Base-by-base conservation (phyloP, 2,797 vertebrate genomes). In the Perodicticus potto region DNA sequence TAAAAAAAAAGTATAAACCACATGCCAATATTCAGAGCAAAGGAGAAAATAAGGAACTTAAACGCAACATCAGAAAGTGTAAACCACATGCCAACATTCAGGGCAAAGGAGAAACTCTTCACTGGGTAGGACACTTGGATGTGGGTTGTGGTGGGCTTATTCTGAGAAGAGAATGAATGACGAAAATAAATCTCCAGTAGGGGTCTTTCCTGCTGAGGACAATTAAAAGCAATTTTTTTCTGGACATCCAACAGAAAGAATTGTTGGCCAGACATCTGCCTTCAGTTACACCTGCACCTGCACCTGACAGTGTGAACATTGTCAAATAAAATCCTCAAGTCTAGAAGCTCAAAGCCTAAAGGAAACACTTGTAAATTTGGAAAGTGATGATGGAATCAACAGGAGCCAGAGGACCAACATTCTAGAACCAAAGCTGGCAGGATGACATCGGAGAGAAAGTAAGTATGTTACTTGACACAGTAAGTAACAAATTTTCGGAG, bases 361-460 rank as follows among this genome's bases (percentile, higher is more conserved):
- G 40, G n/a, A 84, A 96, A 67, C 34, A 53, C 34, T 89, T 84
- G 29, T 25, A 94, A 93, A 86, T 55, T 67, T 40, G 91, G 57
- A 49, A 89, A 91, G 19, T 5, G 4, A 19, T 14, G 7, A 82
- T 61, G 17, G 20, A 69, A 19, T 86, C 74, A n/a, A 49, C 19
- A 73, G 59, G 4, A 23, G 74, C 23, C 83, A 86, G 45, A 65
- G 67, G 34, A 27, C 83, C 49, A 69, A 49, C 86, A 82, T 84
- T 85, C 40, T 16, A 94, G 27, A 96, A 73, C 23, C 65, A 83
- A 86, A 13, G 32, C 12, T 92, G 40, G 1, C 67, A 72, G 53
- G 23, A 43, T 45, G 25, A 23, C 55, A 29, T 72, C 61, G 45
- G 76, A 84, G 20, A 87, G 61, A 69, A 86, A 63, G 3, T 45